Percentiles rank a stretch among this genome's conserved stretches.
These are phyloP conservation scores for Poeciliopsis infans DNA, from an alignment of 2,797 vertebrate species.

Conservation along the genomic window DNA sequence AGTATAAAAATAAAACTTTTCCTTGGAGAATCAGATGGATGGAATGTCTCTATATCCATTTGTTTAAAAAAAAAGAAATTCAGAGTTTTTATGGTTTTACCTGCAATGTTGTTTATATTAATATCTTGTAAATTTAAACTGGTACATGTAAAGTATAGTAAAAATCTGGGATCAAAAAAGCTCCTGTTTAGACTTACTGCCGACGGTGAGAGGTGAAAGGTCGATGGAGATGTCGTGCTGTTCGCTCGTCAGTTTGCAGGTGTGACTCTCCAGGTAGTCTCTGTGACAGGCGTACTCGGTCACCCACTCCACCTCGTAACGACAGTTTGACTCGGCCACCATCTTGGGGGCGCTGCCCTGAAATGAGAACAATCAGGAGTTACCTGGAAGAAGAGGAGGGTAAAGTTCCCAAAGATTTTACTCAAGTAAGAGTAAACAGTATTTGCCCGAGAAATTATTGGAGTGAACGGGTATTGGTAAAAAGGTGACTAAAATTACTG, in stretches of 20 bases:
- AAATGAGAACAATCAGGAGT: background rate
- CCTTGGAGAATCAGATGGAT: background rate
- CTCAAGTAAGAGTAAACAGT: too few species aligned
- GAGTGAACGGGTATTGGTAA: too few species aligned
- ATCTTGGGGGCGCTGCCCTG: conserved; percentile 89
- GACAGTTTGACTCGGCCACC: conserved; percentile 88
- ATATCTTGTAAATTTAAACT: background rate
- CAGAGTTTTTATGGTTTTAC: too few species aligned
- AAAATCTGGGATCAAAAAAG: background rate
- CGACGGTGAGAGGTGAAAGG: conserved; percentile 81
- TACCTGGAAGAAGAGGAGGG: background rate
- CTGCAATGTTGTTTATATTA: background rate
- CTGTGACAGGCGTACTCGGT: conserved; percentile 96
- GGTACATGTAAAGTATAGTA: background rate
- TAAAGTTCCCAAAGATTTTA: too few species aligned
- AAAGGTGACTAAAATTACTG: too few species aligned
- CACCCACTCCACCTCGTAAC: conserved; percentile 93
- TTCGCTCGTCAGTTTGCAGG: conserved; percentile 82
- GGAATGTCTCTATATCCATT: too few species aligned
- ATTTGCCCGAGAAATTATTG: too few species aligned
- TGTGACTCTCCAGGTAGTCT: conserved; percentile 90
- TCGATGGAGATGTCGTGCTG: conserved; percentile 91
- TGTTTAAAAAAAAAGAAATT: too few species aligned
- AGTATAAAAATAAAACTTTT: background rate
- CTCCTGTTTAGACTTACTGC: conserved; percentile 27